Conservation (phyloP, 2,113 vertebrate species). For the Colistium nudipinnis region DNA sequence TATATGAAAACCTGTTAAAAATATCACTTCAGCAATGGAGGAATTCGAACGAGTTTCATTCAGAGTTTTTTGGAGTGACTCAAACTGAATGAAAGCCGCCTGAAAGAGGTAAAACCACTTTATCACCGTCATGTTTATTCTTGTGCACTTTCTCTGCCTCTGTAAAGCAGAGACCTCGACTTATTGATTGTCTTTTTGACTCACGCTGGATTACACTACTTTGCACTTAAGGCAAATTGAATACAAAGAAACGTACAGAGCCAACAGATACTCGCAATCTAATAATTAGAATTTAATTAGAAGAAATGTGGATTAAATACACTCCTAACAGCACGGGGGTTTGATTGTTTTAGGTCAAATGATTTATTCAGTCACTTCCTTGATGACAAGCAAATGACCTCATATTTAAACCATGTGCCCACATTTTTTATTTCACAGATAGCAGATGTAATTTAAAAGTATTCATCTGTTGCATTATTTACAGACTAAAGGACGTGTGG, state of each 20-base stretch:
- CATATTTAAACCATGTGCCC: slow-evolving; percentile 18
- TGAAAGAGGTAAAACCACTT: not conserved
- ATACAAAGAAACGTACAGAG: slow-evolving; percentile 6
- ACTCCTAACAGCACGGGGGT: slow-evolving; percentile 1
- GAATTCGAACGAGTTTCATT: not conserved
- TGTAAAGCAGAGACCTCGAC: slow-evolving; percentile 57
- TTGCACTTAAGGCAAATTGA: slow-evolving; percentile 42
- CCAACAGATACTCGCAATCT: not conserved
- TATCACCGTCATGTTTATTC: slow-evolving; percentile 23
- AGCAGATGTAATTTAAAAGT: slow-evolving; percentile 18
- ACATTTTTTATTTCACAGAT: slow-evolving; percentile 9
- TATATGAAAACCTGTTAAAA: slow-evolving; percentile 16
- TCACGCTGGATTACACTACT: slow-evolving; percentile 17
- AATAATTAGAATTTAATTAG: slow-evolving; percentile 3
- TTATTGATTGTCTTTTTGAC: slow-evolving; percentile 53
- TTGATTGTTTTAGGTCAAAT: slow-evolving; percentile 18
- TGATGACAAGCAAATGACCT: slow-evolving; percentile 20
- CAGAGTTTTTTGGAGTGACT: slow-evolving; percentile 3
- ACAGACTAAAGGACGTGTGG: not conserved
- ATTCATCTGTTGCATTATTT: slow-evolving; percentile 19
- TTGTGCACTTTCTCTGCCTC: slow-evolving; percentile 50
- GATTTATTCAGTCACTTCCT: not conserved
- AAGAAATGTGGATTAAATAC: slow-evolving; percentile 12
- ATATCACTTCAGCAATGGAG: slow-evolving; percentile 14
- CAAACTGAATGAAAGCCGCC: not conserved